These are phyloP conservation scores for Catostomus latipinnis DNA, from an alignment of 2,797 vertebrate species.

Conservation along the genomic window DNA sequence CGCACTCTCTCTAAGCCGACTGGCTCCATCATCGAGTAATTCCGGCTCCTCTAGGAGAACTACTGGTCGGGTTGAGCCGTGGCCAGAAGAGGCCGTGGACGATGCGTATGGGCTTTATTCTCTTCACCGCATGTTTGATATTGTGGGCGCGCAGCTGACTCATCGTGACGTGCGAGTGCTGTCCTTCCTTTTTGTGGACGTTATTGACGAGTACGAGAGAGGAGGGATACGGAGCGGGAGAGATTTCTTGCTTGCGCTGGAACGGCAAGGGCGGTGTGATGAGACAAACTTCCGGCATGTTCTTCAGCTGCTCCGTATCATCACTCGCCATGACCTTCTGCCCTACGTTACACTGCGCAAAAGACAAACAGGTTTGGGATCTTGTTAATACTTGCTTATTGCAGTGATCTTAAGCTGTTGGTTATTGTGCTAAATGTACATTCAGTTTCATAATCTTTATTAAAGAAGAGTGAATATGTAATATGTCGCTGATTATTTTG, in stretches of 20 bases:
- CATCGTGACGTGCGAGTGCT: constrained; percentile 92
- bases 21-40: constrained; percentile 59
- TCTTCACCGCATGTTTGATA: constrained; percentile 95
- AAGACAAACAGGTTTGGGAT: constrained; percentile 85
- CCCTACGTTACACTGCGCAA: constrained; percentile 92
- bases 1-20: constrained; percentile 58
- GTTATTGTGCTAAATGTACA: background rate
- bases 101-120: constrained; percentile 92
- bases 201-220: constrained; percentile 93
- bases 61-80: constrained; percentile 75
- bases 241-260: constrained; percentile 91
- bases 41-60: constrained; percentile 64
- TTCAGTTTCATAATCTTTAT: background rate
- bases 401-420: background rate
- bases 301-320: constrained; percentile 92
- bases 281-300: constrained; percentile 95
- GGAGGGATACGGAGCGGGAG: constrained; percentile 90
- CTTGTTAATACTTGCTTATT: background rate
- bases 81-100: constrained; percentile 89
- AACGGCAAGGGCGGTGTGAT: constrained; percentile 94
- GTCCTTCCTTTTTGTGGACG: constrained; percentile 96
- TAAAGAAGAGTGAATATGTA: background rate
- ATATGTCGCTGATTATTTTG: constrained; percentile 34
- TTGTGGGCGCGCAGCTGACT: constrained; percentile 94
- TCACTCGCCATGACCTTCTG: constrained; percentile 92